Percentiles rank a stretch among this genome's conserved stretches.
Conservation (phyloP, 1,140 invertebrate genomes). For the Melitaea cinxia region DNA sequence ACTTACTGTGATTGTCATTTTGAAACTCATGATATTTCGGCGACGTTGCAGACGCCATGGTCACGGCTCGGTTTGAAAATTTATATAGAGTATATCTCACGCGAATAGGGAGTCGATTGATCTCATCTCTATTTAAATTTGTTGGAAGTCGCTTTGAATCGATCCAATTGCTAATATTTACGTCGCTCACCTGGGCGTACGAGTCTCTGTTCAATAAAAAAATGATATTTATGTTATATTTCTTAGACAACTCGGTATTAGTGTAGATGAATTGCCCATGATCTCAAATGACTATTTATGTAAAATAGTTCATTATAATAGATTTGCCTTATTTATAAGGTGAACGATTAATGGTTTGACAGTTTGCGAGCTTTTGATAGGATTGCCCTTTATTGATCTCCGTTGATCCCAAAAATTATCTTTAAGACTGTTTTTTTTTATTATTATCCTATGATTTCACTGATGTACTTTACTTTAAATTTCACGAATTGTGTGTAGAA, state of each 20-base stretch:
- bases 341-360: constrained; percentile 34
- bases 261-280: constrained; percentile 59
- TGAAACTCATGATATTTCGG: too few species aligned
- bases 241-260: constrained; percentile 36
- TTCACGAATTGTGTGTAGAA: background rate
- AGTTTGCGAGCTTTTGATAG: constrained; percentile 26
- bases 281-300: constrained; percentile 79
- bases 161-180: constrained; percentile 54
- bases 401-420: constrained; percentile 60
- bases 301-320: constrained; percentile 62
- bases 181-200: constrained; percentile 59
- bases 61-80: too few species aligned
- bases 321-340: constrained; percentile 67
- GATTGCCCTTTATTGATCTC: constrained; percentile 59
- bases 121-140: constrained; percentile 50
- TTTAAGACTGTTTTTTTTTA: constrained; percentile 47
- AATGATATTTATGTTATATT: constrained; percentile 32
- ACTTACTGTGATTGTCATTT: too few species aligned
- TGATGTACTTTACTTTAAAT: constrained; percentile 6
- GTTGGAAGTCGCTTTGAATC: constrained; percentile 41
- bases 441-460: constrained; percentile 17
- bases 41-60: too few species aligned
- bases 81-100: constrained; percentile 26
- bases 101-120: constrained; percentile 49
- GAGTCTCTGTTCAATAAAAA: constrained; percentile 37